These are phyloP conservation scores for Sebastes flavidus DNA, from an alignment of 2,797 vertebrate species.

Conservation along the genomic window DNA sequence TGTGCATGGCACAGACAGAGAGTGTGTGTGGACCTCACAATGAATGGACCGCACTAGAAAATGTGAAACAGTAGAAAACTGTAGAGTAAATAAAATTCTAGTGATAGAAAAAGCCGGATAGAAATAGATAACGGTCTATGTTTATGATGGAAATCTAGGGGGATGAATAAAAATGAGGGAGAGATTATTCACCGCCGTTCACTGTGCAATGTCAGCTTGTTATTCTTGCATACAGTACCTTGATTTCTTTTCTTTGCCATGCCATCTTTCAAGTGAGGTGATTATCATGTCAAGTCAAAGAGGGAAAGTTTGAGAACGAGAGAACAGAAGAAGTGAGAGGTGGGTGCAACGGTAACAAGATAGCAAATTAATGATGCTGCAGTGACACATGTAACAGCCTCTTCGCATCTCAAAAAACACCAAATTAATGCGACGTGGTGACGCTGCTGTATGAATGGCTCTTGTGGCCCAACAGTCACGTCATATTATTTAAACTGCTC, in stretches of 20 bases:
- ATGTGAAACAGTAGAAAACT: conserved; percentile 6
- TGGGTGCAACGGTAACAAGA: conserved; percentile 29
- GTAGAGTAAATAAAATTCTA: conserved; percentile 1
- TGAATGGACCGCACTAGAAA: neutral
- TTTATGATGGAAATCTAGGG: conserved; percentile 37
- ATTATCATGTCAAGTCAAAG: conserved; percentile 60
- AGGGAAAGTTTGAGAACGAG: conserved; percentile 42
- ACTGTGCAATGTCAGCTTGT: conserved; percentile 70
- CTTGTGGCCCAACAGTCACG: neutral
- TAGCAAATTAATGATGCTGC: conserved; percentile 42
- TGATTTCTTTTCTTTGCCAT: conserved; percentile 44
- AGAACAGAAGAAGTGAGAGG: conserved; percentile 35
- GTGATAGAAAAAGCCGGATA: conserved; percentile 1
- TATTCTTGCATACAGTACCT: conserved; percentile 63
- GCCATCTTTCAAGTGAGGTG: conserved; percentile 51
- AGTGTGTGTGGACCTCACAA: neutral
- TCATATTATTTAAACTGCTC: neutral
- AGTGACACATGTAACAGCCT: conserved; percentile 23
- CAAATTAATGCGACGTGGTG: neutral
- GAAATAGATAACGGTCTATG: conserved; percentile 29
- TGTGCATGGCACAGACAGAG: neutral
- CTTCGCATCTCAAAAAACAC: neutral
- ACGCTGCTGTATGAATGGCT: neutral
- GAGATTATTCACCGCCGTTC: conserved; percentile 58
- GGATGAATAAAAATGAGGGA: conserved; percentile 53